Base-by-base conservation (phyloP, 2,113 vertebrate genomes). In the Tonatia bakeri region DNA sequence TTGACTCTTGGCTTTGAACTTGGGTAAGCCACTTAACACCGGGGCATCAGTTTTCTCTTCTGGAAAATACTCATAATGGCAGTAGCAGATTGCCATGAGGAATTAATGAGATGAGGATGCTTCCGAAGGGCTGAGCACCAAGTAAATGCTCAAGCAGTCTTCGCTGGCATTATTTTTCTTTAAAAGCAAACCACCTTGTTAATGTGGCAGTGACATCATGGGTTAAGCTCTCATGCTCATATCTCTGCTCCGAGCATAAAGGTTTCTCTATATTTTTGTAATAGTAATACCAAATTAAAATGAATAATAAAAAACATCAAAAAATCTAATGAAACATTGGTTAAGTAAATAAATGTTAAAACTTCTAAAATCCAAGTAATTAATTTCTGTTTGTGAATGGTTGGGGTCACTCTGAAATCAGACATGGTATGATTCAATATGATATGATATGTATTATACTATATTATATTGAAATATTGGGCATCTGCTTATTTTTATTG, bases 311-410 rank as follows among this genome's bases (percentile, higher is more conserved):
- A 95, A 95, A 87, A 15, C 73, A 79, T 36, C 28, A 20, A 56
- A 91, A 87, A 54, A 81, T 43, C 8, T 3, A 67, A 50, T 36
- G 20, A 92, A 87, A 73, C 11, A 13, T 5, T 1, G n/a, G 17
- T 16, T n/a, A 52, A 50, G 31, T n/a, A 52, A 81, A 82, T n/a
- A 89, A 69, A 77, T 14, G 20, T 80, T 40, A 47, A 70, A n/a
- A 43, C 87, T 61, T 87, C 76, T 61, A 88, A 88, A 87, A 76
- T 64, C 33, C 12, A 76, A 90, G 56, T n/a, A 31, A 59, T 65
- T 95, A 65, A 14, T 80, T 52, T 76, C 76, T 72, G 22, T 76
- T 84, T 65, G 75, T 76, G 6, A 47, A 22, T 2, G 26, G 33
- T 38, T 47, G 1, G 14, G 26, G 45, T 36, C 22, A 24, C 20